phyloP scores from a whole-genome alignment of 1,140 invertebrate genomes.

The Melanaphis sacchari region DNA sequence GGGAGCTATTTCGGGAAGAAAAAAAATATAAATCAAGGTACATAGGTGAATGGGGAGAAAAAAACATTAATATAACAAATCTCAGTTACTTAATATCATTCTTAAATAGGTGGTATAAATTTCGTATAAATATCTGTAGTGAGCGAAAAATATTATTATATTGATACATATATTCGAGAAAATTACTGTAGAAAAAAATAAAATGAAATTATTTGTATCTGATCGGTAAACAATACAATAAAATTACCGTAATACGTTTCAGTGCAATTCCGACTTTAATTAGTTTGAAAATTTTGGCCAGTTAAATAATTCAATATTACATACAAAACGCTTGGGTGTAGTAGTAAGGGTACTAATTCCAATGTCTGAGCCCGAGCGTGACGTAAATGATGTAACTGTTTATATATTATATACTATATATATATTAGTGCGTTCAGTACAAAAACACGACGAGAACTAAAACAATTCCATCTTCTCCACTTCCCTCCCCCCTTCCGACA shows the following conservation, averaged over 20 bases:
- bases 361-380: background rate
- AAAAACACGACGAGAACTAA: conserved; percentile 16
- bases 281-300: background rate
- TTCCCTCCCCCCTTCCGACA: no score
- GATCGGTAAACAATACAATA: background rate
- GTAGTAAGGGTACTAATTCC: background rate
- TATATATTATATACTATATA: no score
- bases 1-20: background rate
- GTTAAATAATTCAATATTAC: background rate
- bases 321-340: background rate
- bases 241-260: background rate
- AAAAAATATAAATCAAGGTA: background rate
- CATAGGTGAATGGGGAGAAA: background rate
- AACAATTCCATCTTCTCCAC: background rate
- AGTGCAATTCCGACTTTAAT: background rate
- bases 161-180: background rate
- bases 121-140: background rate
- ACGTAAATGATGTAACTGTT: background rate
- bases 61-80: background rate
- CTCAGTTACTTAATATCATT: background rate
- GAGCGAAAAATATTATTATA: background rate
- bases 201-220: background rate
- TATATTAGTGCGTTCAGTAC: background rate
- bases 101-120: background rate
- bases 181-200: background rate